Evolutionary conservation across 2,888 invertebrate species (phyloP).

Genomic region (Smittia sp.): DNA sequence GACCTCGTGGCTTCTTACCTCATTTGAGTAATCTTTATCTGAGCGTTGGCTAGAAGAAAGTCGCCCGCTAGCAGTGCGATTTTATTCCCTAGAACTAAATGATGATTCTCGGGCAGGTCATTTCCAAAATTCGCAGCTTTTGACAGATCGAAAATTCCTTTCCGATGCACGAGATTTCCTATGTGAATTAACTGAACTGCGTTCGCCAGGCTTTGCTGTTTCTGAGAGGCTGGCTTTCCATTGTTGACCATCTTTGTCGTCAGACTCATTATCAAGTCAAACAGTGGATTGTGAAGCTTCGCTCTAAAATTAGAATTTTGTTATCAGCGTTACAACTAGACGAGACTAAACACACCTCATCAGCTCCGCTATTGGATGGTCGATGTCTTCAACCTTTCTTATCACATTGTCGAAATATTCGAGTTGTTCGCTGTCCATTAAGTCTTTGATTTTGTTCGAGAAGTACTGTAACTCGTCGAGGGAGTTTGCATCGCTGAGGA

Average conservation of each 20-base stretch:
- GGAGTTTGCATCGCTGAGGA: background rate
- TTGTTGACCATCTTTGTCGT: background rate
- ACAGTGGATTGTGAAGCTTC: background rate
- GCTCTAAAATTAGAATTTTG: background rate
- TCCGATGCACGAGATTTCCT: background rate
- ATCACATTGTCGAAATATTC: conserved; percentile 14
- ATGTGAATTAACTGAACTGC: background rate
- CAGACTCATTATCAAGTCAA: background rate
- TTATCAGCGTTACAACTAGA: background rate
- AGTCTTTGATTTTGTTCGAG: background rate
- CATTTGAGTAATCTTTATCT: background rate
- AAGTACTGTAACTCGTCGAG: background rate
- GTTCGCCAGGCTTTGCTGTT: background rate
- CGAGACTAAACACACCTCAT: background rate
- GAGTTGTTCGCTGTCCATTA: background rate
- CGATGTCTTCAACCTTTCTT: background rate
- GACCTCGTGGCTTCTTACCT: too few relatives aligned
- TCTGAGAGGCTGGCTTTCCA: too few relatives aligned
- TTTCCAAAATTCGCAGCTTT: background rate
- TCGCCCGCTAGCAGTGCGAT: background rate
- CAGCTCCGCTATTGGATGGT: background rate
- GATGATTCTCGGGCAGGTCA: background rate
- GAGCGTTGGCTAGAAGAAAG: background rate
- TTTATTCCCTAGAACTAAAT: background rate
- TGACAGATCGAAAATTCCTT: background rate